These are phyloP conservation scores for Oncorhynchus nerka DNA, from an alignment of 2,113 vertebrate genomes.

Conservation along the genomic window DNA sequence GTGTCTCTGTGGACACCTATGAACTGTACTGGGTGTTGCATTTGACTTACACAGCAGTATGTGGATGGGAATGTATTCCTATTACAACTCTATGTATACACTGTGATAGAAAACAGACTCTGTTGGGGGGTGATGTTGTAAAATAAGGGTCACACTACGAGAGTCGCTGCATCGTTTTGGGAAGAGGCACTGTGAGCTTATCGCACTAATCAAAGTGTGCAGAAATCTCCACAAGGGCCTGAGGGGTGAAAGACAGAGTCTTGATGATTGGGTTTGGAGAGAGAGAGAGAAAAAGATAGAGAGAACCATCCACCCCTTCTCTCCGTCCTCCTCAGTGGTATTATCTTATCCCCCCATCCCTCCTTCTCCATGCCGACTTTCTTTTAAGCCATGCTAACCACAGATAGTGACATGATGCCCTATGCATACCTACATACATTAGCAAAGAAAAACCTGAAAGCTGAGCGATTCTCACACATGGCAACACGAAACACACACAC, in stretches of 20 bases:
- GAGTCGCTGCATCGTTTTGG: background rate
- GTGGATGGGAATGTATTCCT: background rate
- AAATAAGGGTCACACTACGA: constrained; percentile 3
- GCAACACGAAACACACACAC: constrained; percentile 19
- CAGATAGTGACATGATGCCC: constrained; percentile 21
- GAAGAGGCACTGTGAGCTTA: background rate
- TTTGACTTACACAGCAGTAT: background rate
- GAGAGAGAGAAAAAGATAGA: too few relatives aligned
- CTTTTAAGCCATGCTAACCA: background rate
- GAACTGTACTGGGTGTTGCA: constrained; percentile 20
- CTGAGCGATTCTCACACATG: constrained; percentile 39
- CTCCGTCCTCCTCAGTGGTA: too few relatives aligned
- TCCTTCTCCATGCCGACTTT: background rate
- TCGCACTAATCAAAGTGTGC: constrained; percentile 20
- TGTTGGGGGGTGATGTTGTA: background rate
- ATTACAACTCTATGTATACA: constrained; percentile 7
- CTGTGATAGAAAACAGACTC: constrained; percentile 21
- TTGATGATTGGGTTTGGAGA: constrained; percentile 25
- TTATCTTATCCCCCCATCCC: too few relatives aligned
- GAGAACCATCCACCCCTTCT: background rate
- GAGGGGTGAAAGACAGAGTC: constrained; percentile 22
- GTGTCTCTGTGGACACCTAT: constrained; percentile 32
- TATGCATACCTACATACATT: constrained; percentile 28
- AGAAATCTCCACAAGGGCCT: constrained; percentile 35
- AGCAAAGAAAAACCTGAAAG: constrained; percentile 36